Conservation (phyloP, 1,140 invertebrate species). For the Cryptotermes secundus region DNA sequence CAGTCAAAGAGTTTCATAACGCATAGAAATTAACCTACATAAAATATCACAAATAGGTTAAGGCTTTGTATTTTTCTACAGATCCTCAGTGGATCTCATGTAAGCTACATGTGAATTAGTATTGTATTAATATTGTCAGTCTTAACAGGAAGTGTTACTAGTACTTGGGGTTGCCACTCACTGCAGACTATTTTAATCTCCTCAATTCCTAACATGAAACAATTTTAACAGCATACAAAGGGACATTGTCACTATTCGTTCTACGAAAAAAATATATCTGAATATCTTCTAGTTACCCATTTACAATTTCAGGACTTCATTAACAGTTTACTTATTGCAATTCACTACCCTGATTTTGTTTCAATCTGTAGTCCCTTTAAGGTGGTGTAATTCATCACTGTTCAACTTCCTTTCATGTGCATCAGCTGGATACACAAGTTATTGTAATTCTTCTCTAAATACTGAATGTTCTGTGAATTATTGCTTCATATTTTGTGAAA, state of each 20-base stretch:
- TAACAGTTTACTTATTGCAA: neutral
- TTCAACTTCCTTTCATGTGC: neutral
- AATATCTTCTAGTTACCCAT: neutral
- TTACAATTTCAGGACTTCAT: neutral
- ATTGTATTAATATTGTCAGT: neutral
- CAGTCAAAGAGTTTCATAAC: neutral
- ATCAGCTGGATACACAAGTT: neutral
- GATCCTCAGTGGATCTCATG: neutral
- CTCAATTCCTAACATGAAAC: neutral
- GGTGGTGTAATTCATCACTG: neutral
- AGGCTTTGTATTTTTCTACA: neutral
- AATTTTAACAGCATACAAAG: neutral
- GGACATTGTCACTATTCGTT: neutral
- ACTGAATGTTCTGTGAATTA: neutral
- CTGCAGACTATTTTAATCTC: neutral
- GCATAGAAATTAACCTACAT: neutral
- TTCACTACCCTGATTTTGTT: neutral
- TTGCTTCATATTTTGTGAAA: neutral
- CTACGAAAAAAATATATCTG: neutral
- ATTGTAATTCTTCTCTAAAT: neutral
- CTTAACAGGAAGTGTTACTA: neutral
- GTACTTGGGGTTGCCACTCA: neutral
- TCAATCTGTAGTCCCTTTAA: neutral
- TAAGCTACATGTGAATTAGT: neutral
- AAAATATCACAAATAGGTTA: conserved; percentile 16